Conservation (phyloP, 1,140 invertebrate species). For the Plectus sambesii region DNA sequence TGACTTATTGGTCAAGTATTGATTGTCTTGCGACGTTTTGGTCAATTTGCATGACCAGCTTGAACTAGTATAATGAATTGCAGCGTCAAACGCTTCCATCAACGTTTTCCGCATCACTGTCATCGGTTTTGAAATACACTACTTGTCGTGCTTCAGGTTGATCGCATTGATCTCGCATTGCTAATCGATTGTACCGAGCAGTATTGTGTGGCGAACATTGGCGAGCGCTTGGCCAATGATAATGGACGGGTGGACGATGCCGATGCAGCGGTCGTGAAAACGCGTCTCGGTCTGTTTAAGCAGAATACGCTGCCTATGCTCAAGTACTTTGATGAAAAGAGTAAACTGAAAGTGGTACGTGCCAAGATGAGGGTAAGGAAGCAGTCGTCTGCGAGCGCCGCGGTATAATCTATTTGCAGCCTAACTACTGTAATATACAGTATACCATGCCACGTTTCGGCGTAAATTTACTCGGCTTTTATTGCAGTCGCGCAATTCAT, state of each 20-base stretch:
- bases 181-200: slow-evolving; percentile 44
- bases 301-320: slow-evolving; percentile 43
- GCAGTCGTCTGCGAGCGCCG: no score
- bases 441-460: slow-evolving; percentile 8
- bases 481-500: slow-evolving; percentile 5
- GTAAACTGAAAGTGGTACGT: slow-evolving; percentile 41
- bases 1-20: background rate
- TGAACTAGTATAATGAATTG: no score
- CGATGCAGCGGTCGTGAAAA: slow-evolving; percentile 26
- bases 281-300: slow-evolving; percentile 34
- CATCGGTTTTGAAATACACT: no score
- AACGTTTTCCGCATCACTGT: no score
- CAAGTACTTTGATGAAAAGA: slow-evolving; percentile 39
- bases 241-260: slow-evolving; percentile 26
- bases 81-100: no score
- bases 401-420: no score
- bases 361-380: slow-evolving; percentile 8
- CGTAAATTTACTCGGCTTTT: slow-evolving; percentile 4
- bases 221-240: slow-evolving; percentile 17
- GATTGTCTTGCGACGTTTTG: no score
- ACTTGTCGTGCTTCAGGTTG: slow-evolving; percentile 18
- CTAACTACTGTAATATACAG: no score
- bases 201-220: slow-evolving; percentile 32
- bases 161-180: slow-evolving; percentile 37
- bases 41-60: no score